Base-by-base conservation (phyloP, 2,113 vertebrate genomes). In the Sinocyclocheilus anshuiensis region DNA sequence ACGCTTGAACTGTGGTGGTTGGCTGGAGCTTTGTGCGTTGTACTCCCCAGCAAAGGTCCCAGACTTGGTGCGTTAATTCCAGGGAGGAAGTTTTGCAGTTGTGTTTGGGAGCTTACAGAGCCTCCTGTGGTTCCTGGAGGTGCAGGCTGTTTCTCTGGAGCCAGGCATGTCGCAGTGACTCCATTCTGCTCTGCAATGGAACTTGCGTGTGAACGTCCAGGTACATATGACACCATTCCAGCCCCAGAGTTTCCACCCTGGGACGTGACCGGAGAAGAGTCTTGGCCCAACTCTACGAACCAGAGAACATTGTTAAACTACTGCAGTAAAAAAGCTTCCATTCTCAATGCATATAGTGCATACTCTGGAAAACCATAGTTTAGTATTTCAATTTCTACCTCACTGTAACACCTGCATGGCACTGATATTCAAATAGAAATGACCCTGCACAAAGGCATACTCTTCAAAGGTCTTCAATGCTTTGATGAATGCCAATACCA, bases 171-270 rank as follows among this genome's bases (percentile, higher is more conserved):
- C 48, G 87, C 85, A 22, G 86, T 24, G 50, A 91, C 1, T 1
- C 42, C 91, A 45, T 87, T 93, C 36, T 91, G 95, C 26, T 95
- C 95, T 92, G 22, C 92, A 72, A 3, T 83, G 8, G 91, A 18
- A 93, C 93, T 13, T 1, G 88, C 86, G 0, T 92, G 18, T 72
- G 91, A 92, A 88, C 96, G 96, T 53, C 65, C 93, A 7, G 97
- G 94, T 63, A 97, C 94, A 93, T 96, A 97, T 0, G 97, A 94
- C 87, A 97, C 88, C 89, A 95, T 81, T 80, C 96, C 96, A 87
- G 95, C 88, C 77, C 94, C 93, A 10, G 95, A 93, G 4, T 94
- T 91, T 6, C 94, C 10, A 1, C 50, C 92, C 86, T 94, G 93
- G 86, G 93, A 10, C 53, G 95, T 15, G 6, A 93, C 86, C 59